These are phyloP conservation scores for Cetonia aurata DNA, from an alignment of 2,888 invertebrate species.

Conservation along the genomic window DNA sequence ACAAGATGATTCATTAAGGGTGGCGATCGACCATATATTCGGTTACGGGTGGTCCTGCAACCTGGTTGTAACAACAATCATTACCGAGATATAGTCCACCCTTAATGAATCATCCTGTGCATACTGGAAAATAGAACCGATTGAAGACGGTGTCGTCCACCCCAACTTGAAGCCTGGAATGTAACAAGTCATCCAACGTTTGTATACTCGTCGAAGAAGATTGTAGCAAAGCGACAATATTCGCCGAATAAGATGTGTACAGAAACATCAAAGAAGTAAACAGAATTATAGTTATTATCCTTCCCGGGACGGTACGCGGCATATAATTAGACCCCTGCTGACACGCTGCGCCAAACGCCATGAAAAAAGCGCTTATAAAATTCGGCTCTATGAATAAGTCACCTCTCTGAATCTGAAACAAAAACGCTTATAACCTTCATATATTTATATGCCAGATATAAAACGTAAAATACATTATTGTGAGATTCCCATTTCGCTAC, in stretches of 20 bases:
- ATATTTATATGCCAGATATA: not conserved
- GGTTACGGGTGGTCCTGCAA: too few species aligned
- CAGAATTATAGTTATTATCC: conserved; percentile 74
- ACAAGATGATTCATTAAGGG: too few species aligned
- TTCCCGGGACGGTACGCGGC: conserved; percentile 65
- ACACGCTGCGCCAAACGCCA: conserved; percentile 72
- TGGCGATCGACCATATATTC: too few species aligned
- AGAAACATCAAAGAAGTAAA: conserved; percentile 77
- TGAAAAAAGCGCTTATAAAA: conserved; percentile 70
- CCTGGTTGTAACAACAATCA: too few species aligned
- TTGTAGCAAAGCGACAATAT: conserved; percentile 81
- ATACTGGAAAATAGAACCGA: conserved; percentile 77
- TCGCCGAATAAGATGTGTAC: conserved; percentile 82
- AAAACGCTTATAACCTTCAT: not conserved
- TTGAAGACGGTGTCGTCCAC: conserved; percentile 79
- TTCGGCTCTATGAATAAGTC: conserved; percentile 53
- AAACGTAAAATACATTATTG: conserved; percentile 21
- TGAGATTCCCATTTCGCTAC: conserved; percentile 66
- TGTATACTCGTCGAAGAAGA: conserved; percentile 78
- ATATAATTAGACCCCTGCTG: conserved; percentile 73
- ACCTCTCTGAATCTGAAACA: conserved; percentile 41
- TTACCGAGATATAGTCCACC: too few species aligned
- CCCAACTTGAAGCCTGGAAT: conserved; percentile 76
- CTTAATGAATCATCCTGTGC: too few species aligned
- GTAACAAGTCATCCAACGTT: conserved; percentile 73